These are phyloP conservation scores for Emydocephalus ijimae DNA, from an alignment of 2,113 vertebrate genomes.

Conservation along the genomic window DNA sequence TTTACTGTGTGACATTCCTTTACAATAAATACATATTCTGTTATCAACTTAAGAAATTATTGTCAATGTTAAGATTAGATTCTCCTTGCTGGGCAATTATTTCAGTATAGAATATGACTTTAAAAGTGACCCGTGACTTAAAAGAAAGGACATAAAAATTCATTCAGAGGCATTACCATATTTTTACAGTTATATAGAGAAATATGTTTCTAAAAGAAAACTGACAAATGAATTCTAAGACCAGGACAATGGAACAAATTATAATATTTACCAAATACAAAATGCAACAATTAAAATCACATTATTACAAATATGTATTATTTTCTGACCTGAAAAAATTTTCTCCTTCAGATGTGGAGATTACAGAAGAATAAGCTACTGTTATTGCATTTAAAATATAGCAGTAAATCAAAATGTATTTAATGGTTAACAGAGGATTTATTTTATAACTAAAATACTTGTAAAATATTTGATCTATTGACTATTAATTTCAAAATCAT, in stretches of 20 bases:
- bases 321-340: background rate
- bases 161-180: background rate
- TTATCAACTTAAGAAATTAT: background rate
- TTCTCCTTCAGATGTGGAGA: background rate
- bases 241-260: background rate
- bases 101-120: background rate
- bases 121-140: background rate
- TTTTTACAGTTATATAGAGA: background rate
- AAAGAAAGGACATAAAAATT: background rate
- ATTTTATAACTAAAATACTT: background rate
- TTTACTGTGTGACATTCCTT: background rate
- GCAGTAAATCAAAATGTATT: slow-evolving; percentile 36
- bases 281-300: background rate
- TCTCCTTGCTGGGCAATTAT: background rate
- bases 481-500: background rate
- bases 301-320: background rate
- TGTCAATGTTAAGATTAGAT: background rate
- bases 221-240: background rate
- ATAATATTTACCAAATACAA: background rate
- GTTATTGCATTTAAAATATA: slow-evolving; percentile 31
- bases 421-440: background rate
- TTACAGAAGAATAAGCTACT: background rate
- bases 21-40: background rate
- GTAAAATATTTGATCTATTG: background rate
- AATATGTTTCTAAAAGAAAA: background rate